Percentiles rank a stretch among this genome's conserved stretches.
phyloP scores from a whole-genome alignment of 2,113 vertebrate genomes.

The Petroica traversi region DNA sequence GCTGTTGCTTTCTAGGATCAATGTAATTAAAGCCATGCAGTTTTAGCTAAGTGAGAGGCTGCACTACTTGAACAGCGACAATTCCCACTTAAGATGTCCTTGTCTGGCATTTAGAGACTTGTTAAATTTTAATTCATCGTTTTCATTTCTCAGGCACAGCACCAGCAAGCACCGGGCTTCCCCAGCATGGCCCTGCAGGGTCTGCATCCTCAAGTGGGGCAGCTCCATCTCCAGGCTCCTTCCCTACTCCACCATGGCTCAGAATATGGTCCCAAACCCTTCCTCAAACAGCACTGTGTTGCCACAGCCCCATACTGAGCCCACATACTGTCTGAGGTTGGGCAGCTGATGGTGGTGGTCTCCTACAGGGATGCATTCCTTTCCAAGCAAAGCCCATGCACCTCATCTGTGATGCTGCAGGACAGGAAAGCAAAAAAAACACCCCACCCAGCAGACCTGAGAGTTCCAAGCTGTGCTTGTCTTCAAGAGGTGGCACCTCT shows the following conservation, averaged over 20 bases:
- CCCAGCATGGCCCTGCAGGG: fast-evolving
- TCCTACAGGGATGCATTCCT: background rate
- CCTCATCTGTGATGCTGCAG: background rate
- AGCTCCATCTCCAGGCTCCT: background rate
- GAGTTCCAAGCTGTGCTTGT: background rate
- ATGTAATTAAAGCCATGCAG: background rate
- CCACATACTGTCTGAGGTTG: background rate
- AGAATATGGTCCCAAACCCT: background rate
- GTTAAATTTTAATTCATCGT: conserved; percentile 40
- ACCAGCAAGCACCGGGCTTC: background rate
- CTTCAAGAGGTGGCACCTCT: background rate
- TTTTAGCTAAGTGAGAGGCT: conserved; percentile 11
- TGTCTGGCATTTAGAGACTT: background rate
- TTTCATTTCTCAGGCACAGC: background rate
- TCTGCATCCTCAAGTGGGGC: fast-evolving
- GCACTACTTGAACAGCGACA: background rate
- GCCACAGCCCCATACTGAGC: background rate
- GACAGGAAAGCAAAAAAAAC: background rate
- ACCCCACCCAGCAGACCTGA: background rate
- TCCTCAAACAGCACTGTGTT: background rate
- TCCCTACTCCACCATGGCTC: background rate
- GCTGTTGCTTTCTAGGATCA: background rate
- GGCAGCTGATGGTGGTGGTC: background rate
- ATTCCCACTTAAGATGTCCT: conserved; percentile 11
- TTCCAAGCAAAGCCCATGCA: background rate